Percentiles rank a stretch among this genome's conserved stretches.
Evolutionary conservation across 2,888 invertebrate genomes (phyloP).

Genomic region (Deroplatys truncata): DNA sequence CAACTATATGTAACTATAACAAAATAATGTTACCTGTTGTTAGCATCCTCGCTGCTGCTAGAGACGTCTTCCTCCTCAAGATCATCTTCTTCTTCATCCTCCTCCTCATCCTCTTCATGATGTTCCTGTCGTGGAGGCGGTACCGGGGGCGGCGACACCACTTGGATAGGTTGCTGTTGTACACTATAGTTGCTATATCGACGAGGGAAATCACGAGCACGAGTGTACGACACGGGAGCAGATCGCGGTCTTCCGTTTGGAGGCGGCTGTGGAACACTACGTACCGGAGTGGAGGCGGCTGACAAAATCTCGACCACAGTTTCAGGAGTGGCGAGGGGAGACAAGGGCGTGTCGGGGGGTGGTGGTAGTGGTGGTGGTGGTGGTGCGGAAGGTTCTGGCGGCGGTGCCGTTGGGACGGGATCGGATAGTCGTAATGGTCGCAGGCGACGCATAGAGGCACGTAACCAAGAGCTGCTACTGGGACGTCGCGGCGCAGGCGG

Average conservation of each 20-base stretch:
- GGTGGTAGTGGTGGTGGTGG: neutral
- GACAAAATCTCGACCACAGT: neutral
- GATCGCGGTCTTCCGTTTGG: conserved; percentile 34
- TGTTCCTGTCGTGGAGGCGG: neutral
- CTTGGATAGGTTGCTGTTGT: neutral
- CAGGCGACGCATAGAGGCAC: conserved; percentile 54
- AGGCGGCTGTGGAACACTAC: conserved; percentile 22
- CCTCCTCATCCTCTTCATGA: neutral
- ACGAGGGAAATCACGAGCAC: conserved; percentile 8
- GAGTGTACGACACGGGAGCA: conserved; percentile 29
- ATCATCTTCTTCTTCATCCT: neutral
- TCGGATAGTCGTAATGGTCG: conserved; percentile 50
- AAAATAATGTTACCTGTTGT: neutral
- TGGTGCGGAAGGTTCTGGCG: conserved; percentile 31
- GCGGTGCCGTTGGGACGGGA: conserved; percentile 27
- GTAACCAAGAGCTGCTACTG: conserved; percentile 44
- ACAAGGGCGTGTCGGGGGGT: conserved; percentile 1
- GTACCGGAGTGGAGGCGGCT: neutral
- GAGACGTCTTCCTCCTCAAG: neutral
- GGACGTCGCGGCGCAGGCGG: conserved; percentile 33
- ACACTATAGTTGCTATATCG: conserved; percentile 12
- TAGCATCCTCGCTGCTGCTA: neutral
- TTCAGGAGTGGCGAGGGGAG: conserved; percentile 12
- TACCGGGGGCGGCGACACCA: neutral
- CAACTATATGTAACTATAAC: too few relatives aligned